Evolutionary conservation across 2,113 vertebrate genomes (phyloP).

Genomic region (Burhinus bistriatus): DNA sequence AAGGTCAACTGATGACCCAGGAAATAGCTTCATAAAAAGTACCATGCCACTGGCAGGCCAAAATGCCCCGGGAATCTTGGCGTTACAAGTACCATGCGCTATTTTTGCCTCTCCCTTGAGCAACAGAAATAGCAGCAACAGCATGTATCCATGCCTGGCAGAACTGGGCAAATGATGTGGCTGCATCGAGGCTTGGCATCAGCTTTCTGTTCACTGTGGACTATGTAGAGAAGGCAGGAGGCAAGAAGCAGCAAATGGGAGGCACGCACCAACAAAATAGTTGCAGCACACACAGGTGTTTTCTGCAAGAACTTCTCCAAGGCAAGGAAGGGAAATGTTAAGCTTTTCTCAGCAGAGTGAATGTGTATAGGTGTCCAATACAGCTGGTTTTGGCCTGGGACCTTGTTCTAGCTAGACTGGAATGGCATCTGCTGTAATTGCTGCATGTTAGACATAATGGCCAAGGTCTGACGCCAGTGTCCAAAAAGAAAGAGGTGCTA

Average conservation of each 20-base stretch:
- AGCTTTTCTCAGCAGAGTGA: background rate
- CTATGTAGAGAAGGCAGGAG: background rate
- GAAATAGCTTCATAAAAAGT: slow-evolving; percentile 47
- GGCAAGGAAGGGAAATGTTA: background rate
- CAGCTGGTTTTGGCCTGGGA: background rate
- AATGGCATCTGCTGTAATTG: background rate
- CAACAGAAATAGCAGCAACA: slow-evolving; percentile 52
- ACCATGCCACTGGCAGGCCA: slow-evolving; percentile 37
- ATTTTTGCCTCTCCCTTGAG: slow-evolving; percentile 46
- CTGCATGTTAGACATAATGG: background rate
- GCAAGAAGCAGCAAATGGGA: background rate
- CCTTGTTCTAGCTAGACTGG: background rate
- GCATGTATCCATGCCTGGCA: background rate
- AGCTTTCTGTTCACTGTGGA: background rate
- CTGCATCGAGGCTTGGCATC: background rate
- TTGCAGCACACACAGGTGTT: background rate
- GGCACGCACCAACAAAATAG: background rate
- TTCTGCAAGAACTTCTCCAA: background rate
- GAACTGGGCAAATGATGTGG: background rate
- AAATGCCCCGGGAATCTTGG: slow-evolving; percentile 48
- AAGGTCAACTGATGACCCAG: slow-evolving; percentile 55
- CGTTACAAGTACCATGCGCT: background rate
- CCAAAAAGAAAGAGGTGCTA: background rate
- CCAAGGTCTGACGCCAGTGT: background rate
- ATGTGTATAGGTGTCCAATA: background rate